These are phyloP conservation scores for Pinctada fucata DNA, from an alignment of 2,888 invertebrate species.

Conservation along the genomic window DNA sequence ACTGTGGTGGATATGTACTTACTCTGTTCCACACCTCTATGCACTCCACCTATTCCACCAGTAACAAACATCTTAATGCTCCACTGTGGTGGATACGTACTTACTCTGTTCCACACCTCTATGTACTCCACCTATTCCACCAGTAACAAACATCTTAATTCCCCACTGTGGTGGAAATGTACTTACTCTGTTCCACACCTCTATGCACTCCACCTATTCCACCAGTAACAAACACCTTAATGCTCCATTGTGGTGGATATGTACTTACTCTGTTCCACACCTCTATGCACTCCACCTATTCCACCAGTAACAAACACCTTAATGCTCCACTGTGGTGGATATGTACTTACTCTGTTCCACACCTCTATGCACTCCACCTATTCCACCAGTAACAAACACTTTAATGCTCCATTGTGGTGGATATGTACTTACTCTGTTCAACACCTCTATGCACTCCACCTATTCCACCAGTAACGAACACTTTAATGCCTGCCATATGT, in stretches of 20 bases:
- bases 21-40: slow-evolving; percentile 88
- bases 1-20: slow-evolving; percentile 39
- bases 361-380: slow-evolving; percentile 95
- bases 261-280: slow-evolving; percentile 83
- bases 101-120: slow-evolving; percentile 86
- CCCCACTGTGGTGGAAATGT: slow-evolving; percentile 75
- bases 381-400: slow-evolving; percentile 93
- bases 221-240: slow-evolving; percentile 96
- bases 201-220: slow-evolving; percentile 96
- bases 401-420: slow-evolving; percentile 82
- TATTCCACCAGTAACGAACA: slow-evolving; percentile 94
- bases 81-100: slow-evolving; percentile 27
- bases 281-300: slow-evolving; percentile 96
- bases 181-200: slow-evolving; percentile 84
- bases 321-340: slow-evolving; percentile 80
- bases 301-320: slow-evolving; percentile 94
- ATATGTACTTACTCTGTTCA: slow-evolving; percentile 80
- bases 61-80: slow-evolving; percentile 96
- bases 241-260: slow-evolving; percentile 78
- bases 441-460: slow-evolving; percentile 97
- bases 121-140: slow-evolving; percentile 94
- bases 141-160: slow-evolving; percentile 95
- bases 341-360: slow-evolving; percentile 83
- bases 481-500: slow-evolving; percentile 86
- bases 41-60: slow-evolving; percentile 95